Percentiles rank a stretch among this genome's conserved stretches.
Evolutionary conservation across 2,888 invertebrate genomes (phyloP).

Genomic region (Incurvaria masculella): DNA sequence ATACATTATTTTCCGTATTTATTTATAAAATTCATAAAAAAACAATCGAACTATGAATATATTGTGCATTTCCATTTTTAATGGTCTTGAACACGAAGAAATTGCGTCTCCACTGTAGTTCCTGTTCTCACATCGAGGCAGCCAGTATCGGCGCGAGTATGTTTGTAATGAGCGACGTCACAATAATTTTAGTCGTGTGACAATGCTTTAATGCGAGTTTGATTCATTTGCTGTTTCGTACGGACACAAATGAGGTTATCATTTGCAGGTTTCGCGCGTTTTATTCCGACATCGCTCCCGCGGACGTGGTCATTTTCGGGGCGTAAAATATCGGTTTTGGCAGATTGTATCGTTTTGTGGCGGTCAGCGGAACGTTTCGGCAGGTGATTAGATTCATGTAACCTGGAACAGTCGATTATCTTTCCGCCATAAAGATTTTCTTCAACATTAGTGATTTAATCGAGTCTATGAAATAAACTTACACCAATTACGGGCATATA

Average conservation of each 20-base stretch:
- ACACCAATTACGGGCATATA: too few relatives aligned
- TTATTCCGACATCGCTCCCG: not conserved
- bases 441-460: too few relatives aligned
- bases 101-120: conserved; percentile 20
- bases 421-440: too few relatives aligned
- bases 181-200: conserved; percentile 52
- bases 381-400: conserved; percentile 10
- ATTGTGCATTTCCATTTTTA: too few relatives aligned
- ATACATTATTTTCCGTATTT: too few relatives aligned
- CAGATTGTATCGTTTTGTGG: conserved; percentile 10
- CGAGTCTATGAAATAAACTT: too few relatives aligned
- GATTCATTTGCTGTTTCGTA: conserved; percentile 43
- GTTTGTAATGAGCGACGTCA: conserved; percentile 49
- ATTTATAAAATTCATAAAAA: too few relatives aligned
- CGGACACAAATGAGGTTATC: conserved; percentile 48
- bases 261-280: conserved; percentile 30
- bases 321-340: conserved; percentile 9
- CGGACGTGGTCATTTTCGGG: not conserved
- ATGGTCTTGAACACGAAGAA: too few relatives aligned
- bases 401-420: too few relatives aligned
- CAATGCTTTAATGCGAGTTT: conserved; percentile 54
- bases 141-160: conserved; percentile 34
- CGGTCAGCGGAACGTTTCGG: conserved; percentile 39
- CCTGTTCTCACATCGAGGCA: conserved; percentile 23
- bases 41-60: too few relatives aligned